Percentiles rank a stretch among this genome's conserved stretches.
Conservation (phyloP, 2,113 vertebrate genomes). For the Vulpes ferrilata region DNA sequence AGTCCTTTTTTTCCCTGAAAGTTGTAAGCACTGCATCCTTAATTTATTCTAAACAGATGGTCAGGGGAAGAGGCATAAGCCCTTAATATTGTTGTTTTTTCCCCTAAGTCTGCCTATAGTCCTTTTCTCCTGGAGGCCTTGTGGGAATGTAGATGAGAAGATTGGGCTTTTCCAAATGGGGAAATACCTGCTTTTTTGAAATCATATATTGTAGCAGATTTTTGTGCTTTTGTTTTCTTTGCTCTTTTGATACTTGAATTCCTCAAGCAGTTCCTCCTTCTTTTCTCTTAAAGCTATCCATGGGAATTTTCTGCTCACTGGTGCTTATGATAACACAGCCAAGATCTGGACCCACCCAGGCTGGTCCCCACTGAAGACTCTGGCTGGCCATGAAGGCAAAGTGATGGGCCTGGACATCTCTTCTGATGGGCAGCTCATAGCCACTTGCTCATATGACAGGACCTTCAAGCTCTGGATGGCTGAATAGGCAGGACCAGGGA, state of each 20-base stretch:
- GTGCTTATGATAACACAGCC: slow-evolving; percentile 97
- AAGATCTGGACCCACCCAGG: slow-evolving; percentile 99
- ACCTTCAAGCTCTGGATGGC: slow-evolving; percentile 99
- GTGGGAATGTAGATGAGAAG: not conserved
- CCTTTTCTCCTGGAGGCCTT: not conserved
- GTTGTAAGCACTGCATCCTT: not conserved
- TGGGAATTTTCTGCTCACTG: slow-evolving; percentile 95
- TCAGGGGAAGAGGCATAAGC: not conserved
- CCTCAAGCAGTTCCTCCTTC: not conserved
- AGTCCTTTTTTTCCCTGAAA: not conserved
- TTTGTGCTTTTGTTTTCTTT: slow-evolving; percentile 8
- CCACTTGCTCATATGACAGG: slow-evolving; percentile 97
- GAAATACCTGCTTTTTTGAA: slow-evolving; percentile 10
- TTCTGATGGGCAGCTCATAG: slow-evolving; percentile 95
- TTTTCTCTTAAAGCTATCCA: slow-evolving; percentile 91
- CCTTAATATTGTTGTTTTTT: not conserved
- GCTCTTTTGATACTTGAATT: not conserved
- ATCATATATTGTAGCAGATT: not conserved
- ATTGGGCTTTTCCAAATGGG: not conserved
- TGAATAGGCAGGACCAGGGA: slow-evolving; percentile 85
- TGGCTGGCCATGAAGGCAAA: slow-evolving; percentile 98
- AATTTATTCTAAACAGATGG: slow-evolving; percentile 10
- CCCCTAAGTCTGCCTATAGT: not conserved
- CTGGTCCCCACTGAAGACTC: slow-evolving; percentile 97
- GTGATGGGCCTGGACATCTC: slow-evolving; percentile 98